These are phyloP conservation scores for Platysternon megacephalum DNA, from an alignment of 2,113 vertebrate species.

Conservation along the genomic window DNA sequence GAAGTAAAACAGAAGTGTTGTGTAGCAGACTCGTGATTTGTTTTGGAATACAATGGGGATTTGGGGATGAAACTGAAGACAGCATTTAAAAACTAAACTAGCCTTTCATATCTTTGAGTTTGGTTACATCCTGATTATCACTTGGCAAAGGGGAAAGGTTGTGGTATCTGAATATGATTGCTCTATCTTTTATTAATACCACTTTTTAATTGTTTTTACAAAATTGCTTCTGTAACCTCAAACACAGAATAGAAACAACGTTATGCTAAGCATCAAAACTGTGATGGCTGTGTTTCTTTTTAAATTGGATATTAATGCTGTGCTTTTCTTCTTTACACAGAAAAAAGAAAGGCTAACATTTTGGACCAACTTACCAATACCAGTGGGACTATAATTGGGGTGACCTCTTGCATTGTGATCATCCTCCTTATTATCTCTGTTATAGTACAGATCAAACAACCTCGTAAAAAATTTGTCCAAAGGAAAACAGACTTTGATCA, in stretches of 20 bases:
- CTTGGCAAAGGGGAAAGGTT: background rate
- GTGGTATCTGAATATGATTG: background rate
- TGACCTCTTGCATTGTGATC: conserved; percentile 96
- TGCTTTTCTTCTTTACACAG: conserved; percentile 74
- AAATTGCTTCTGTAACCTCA: conserved; percentile 5
- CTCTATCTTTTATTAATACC: background rate
- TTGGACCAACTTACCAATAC: conserved; percentile 98
- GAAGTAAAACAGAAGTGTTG: conserved; percentile 9
- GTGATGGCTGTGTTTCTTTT: background rate
- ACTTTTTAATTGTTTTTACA: background rate
- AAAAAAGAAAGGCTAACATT: conserved; percentile 94
- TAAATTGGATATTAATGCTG: background rate
- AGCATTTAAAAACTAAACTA: background rate
- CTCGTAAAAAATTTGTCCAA: conserved; percentile 96
- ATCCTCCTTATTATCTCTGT: conserved; percentile 95
- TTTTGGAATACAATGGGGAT: conserved; percentile 10
- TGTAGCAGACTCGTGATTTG: background rate
- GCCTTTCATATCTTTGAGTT: background rate
- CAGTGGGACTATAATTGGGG: conserved; percentile 95
- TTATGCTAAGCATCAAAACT: background rate
- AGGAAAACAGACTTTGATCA: conserved; percentile 96
- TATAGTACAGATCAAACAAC: conserved; percentile 98
- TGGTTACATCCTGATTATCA: background rate
- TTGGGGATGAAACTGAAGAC: background rate
- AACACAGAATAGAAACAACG: background rate